phyloP scores from a whole-genome alignment of 2,888 invertebrate genomes.

The Rhingia rostrata region DNA sequence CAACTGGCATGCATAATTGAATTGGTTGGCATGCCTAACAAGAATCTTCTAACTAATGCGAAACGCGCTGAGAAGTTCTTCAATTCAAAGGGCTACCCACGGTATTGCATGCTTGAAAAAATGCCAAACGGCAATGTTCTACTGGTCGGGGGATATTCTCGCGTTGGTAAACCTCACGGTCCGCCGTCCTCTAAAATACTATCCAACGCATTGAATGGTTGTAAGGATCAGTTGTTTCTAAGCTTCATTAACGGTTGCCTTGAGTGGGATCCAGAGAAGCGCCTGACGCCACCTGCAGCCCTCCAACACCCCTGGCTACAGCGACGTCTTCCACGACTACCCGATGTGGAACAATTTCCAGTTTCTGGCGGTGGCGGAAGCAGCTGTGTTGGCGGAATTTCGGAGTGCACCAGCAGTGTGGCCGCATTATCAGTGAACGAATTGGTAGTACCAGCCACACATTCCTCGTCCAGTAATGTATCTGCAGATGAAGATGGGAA shows the following conservation, averaged over 20 bases:
- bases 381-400: slow-evolving; percentile 76
- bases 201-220: slow-evolving; percentile 92
- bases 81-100: slow-evolving; percentile 96
- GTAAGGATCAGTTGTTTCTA: slow-evolving; percentile 96
- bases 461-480: slow-evolving; percentile 68
- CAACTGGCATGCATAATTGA: slow-evolving; percentile 99
- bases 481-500: slow-evolving; percentile 40
- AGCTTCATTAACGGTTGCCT: slow-evolving; percentile 98
- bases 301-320: slow-evolving; percentile 95
- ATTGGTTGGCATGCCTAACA: slow-evolving; percentile 85
- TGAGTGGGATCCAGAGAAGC: slow-evolving; percentile 97
- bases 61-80: slow-evolving; percentile 98
- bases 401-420: slow-evolving; percentile 54
- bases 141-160: slow-evolving; percentile 94
- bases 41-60: slow-evolving; percentile 90
- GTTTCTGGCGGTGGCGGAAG: slow-evolving; percentile 67
- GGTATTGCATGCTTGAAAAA: slow-evolving; percentile 95
- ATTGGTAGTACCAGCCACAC: slow-evolving; percentile 65
- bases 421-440: slow-evolving; percentile 57
- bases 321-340: slow-evolving; percentile 89
- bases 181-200: slow-evolving; percentile 97
- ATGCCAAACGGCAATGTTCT: slow-evolving; percentile 94
- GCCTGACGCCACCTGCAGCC: slow-evolving; percentile 95
- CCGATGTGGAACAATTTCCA: slow-evolving; percentile 82
- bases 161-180: slow-evolving; percentile 96